phyloP scores from a whole-genome alignment of 2,888 invertebrate species.

The Aproaerema taeniolella region DNA sequence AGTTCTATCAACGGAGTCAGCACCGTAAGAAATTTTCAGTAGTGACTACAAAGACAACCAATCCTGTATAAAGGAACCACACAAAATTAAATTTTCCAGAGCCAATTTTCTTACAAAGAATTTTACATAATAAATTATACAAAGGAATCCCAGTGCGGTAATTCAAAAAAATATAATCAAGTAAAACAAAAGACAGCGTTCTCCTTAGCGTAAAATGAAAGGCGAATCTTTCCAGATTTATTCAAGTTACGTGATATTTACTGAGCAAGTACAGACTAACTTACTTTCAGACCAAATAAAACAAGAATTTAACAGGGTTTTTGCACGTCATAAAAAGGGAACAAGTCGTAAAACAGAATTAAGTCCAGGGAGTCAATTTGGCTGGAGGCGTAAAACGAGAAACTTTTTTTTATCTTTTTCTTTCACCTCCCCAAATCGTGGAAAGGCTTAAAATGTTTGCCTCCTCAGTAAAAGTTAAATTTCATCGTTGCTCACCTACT shows the following conservation, averaged over 20 bases:
- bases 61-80: too few species aligned
- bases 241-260: slow-evolving; percentile 18
- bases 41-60: too few species aligned
- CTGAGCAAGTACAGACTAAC: slow-evolving; percentile 15
- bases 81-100: slow-evolving; percentile 12
- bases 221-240: too few species aligned
- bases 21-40: too few species aligned
- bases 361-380: slow-evolving; percentile 25
- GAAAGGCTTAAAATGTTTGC: background rate
- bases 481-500: background rate
- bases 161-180: slow-evolving; percentile 1
- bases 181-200: background rate
- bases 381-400: slow-evolving; percentile 22
- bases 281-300: slow-evolving; percentile 23
- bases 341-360: slow-evolving; percentile 29
- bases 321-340: slow-evolving; percentile 29
- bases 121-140: slow-evolving; percentile 2
- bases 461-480: background rate
- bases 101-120: background rate
- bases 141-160: background rate
- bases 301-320: slow-evolving; percentile 26
- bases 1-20: too few species aligned
- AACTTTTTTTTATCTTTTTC: too few species aligned
- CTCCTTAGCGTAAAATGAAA: slow-evolving; percentile 11
- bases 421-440: too few species aligned